Base-by-base conservation (phyloP, 2,888 invertebrate genomes). In the Lydus trimaculatus region DNA sequence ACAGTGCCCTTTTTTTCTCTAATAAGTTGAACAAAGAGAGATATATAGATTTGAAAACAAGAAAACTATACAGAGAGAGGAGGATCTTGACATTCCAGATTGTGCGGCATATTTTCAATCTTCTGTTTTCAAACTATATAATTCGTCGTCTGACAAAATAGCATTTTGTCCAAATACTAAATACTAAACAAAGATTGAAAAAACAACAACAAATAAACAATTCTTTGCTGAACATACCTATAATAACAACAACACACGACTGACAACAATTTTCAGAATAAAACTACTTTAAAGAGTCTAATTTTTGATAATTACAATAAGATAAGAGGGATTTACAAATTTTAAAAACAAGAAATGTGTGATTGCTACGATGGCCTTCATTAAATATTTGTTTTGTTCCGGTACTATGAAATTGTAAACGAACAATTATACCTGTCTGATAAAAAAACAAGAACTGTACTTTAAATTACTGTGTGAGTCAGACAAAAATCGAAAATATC, bases 1-100 rank as follows among this genome's bases (percentile, higher is more conserved):
- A 28, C 31, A 31, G 33, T 36, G 31, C 61, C 60, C 33, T 60
- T 31, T 33, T 20, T 25, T 20, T 8, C n/a, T n/a, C 6, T 2
- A 33, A 31, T 20, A 61, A 61, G 61, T 61, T 7, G 36, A 61
- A 61, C 31, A 60, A 33, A 61, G 33, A 17, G 20, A 25, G 25
- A 20, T n/a, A 17, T 61, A 23, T 20, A 33, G 1, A 36, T 61
- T 25, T 4, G 20, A 11, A 20, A 11, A 20, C 3, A 11, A 20
- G 48, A 48, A 48, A 43, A n/a, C 39, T 43, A 43, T n/a, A 43
- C 7, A 43, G 36, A 39, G n/a, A 39, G 39, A 48, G 20, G 20
- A 9, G n/a, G 25, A 52, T 52, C 52, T 25, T 52, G 52, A 25
- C 52, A 52, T 52, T 25, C 52, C 52, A 52, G 23, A 52, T 52